phyloP scores from a whole-genome alignment of 2,113 vertebrate genomes.

The Paradoxurus hermaphroditus region DNA sequence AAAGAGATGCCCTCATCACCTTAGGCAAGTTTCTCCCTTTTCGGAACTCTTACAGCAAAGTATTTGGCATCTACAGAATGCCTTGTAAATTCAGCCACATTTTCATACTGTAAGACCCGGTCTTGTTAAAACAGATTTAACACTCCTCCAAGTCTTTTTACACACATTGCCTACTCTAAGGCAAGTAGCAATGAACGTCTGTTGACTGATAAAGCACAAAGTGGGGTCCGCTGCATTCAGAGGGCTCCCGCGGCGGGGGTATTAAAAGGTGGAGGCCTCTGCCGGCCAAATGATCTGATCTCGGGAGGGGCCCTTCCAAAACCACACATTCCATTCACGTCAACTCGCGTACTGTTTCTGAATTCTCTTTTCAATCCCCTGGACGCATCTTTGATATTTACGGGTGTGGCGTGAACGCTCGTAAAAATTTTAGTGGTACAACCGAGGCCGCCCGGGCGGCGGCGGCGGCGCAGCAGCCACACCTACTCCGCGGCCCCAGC shows the following conservation, averaged over 20 bases:
- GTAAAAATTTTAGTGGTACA: neutral
- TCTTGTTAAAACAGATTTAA: neutral
- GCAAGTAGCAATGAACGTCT: neutral
- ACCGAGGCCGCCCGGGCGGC: neutral
- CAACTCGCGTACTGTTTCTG: neutral
- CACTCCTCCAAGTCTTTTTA: neutral
- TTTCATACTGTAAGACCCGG: neutral
- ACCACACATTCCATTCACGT: neutral
- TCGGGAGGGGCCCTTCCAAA: neutral
- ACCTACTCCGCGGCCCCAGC: conserved; percentile 38
- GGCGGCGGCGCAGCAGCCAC: conserved; percentile 46
- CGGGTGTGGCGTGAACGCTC: neutral
- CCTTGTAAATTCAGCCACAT: neutral
- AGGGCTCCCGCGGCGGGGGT: neutral
- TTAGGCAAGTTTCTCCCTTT: neutral
- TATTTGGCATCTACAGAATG: neutral
- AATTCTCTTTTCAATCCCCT: neutral
- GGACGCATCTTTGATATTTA: neutral
- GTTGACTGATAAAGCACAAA: neutral
- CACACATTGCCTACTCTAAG: neutral
- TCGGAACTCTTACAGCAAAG: neutral
- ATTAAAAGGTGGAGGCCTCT: conserved; percentile 21
- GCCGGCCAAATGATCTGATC: neutral
- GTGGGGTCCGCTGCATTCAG: neutral
- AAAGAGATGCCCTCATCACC: neutral